Conservation (phyloP, 2,113 vertebrate genomes). For the Trinectes maculatus region DNA sequence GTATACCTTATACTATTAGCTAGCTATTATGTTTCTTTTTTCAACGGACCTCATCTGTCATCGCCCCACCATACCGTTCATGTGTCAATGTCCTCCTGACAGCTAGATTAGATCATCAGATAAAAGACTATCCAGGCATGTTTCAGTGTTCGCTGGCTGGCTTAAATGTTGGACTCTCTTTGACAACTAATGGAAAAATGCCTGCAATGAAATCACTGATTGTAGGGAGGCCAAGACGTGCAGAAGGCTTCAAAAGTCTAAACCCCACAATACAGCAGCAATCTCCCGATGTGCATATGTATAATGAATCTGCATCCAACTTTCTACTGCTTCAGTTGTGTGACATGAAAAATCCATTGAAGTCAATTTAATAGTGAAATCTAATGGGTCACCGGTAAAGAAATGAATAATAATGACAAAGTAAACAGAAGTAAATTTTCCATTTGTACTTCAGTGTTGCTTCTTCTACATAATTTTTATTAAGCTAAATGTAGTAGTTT, state of each 20-base stretch:
- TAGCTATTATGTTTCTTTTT: neutral
- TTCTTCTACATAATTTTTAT: no score
- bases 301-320: neutral
- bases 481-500: no score
- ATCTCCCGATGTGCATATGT: neutral
- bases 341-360: no score
- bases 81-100: neutral
- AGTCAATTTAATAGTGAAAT: neutral
- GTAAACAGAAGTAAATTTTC: no score
- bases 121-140: neutral
- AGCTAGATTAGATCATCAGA: slow-evolving; percentile 3
- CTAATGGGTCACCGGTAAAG: no score
- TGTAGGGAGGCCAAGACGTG: slow-evolving; percentile 6
- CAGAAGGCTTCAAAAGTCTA: neutral
- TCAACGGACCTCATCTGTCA: neutral
- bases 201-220: slow-evolving; percentile 47
- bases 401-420: no score
- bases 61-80: neutral
- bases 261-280: neutral
- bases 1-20: no score
- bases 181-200: slow-evolving; percentile 38
- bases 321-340: neutral
- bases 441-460: no score
- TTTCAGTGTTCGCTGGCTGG: neutral
- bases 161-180: neutral